Conservation (phyloP, 2,888 invertebrate species). For the Lobophora halterata region DNA sequence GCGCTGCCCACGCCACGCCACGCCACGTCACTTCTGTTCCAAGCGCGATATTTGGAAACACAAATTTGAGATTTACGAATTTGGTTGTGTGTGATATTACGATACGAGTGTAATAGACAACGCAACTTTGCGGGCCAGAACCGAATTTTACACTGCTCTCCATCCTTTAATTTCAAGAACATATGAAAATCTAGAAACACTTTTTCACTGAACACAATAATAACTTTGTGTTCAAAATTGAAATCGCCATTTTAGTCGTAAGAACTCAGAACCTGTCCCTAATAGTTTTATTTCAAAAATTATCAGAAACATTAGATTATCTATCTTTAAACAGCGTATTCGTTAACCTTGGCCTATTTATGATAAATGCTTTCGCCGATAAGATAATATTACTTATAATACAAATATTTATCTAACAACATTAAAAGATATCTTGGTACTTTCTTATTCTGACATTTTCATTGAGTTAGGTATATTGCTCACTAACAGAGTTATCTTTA, state of each 20-base stretch:
- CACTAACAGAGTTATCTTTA: not conserved
- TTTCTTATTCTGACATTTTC: constrained; percentile 20
- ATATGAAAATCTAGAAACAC: no score
- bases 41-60: constrained; percentile 38
- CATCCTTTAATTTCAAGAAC: no score
- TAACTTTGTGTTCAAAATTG: no score
- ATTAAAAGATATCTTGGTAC: constrained; percentile 21
- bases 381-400: constrained; percentile 28
- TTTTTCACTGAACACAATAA: no score
- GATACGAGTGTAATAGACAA: constrained; percentile 1
- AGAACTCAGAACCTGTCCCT: no score
- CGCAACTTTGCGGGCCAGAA: no score
- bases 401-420: constrained; percentile 21
- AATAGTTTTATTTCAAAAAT: no score
- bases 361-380: constrained; percentile 32
- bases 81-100: not conserved
- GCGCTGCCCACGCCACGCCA: constrained; percentile 45
- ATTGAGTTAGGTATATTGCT: not conserved
- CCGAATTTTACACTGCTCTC: no score
- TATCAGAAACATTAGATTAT: constrained; percentile 7
- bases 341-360: constrained; percentile 32
- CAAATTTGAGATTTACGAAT: not conserved
- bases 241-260: no score
- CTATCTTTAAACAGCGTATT: constrained; percentile 11
- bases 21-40: constrained; percentile 16